Evolutionary conservation across 2,113 vertebrate species (phyloP), one percentile per base, ranked within the genome.

Genomic region (Chaetorhynchus papuensis): DNA sequence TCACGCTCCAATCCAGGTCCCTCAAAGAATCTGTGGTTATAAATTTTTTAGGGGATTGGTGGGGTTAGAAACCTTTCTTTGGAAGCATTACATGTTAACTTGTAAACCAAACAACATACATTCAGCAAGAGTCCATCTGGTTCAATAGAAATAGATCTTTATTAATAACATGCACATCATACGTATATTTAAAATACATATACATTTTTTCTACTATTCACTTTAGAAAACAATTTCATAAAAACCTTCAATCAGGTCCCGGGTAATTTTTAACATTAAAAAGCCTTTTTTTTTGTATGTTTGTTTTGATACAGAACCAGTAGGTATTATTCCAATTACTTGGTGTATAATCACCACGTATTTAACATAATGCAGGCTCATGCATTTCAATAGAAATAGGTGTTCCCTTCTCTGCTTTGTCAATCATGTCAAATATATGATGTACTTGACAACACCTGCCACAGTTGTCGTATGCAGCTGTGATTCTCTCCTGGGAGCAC

Each of bases 101-200:
- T 52, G 22, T 60, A 35, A 89, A 57, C 8, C 6, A 78, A 79
- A 37, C 7, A 42, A 19, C 31, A 49, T 33, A 33, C 13, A 59
- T 42, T 42, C 72, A 96, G n/a, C 47, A 42, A 91, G 81, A 89
- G 39, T 61, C 87, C 69, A 49, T 85, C 41, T 56, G 89, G 49
- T 97, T 98, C 97, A 97, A 96, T 96, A 98, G 97, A 98, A 98
- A 98, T 98, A 98, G 97, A 96, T 92, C 96, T 98, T 98, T 98
- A 98, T 98, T 98, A 94, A 93, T 95, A 97, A 96, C 96, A 97
- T 98, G 97, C 97, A 97, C 96, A 74, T 96, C 82, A 91, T 95
- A 96, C 78, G 59, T 97, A 94, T 97, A 95, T 97, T 97, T 97
- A 98, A 98, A 98, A 98, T 98, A 98, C 97, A 98, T 95, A 93